These are phyloP conservation scores for Habroteleia sp. DNA, from an alignment of 2,888 invertebrate species.

Conservation along the genomic window DNA sequence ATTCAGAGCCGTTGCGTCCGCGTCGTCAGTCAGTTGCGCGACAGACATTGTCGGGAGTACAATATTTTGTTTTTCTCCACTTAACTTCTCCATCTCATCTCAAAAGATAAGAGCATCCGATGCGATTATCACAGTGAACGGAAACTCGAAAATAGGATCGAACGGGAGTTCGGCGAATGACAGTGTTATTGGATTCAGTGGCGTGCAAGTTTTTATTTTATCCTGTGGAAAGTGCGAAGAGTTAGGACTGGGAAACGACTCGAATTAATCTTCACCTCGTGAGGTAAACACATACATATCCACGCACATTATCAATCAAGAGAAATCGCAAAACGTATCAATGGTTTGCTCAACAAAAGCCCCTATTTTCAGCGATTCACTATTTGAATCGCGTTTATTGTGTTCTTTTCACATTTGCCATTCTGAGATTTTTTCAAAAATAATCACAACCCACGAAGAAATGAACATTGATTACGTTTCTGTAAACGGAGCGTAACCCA, in stretches of 20 bases:
- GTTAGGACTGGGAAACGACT: slow-evolving; percentile 24
- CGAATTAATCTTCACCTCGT: slow-evolving; percentile 45
- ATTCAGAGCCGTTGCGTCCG: slow-evolving; percentile 37
- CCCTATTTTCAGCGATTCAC: too few species aligned
- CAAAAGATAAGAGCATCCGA: slow-evolving; percentile 23
- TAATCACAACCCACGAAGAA: too few species aligned
- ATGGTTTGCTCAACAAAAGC: too few species aligned
- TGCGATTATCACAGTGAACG: slow-evolving; percentile 36
- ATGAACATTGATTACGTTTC: background rate
- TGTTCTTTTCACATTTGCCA: too few species aligned
- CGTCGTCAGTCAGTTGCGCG: slow-evolving; percentile 54
- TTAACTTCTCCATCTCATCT: slow-evolving; percentile 16
- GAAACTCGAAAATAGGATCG: slow-evolving; percentile 24
- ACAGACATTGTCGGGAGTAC: slow-evolving; percentile 48
- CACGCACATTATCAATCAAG: background rate
- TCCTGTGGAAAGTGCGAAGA: slow-evolving; percentile 19
- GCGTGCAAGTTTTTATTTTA: slow-evolving; percentile 57
- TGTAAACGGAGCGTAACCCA: slow-evolving; percentile 34
- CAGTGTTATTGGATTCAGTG: slow-evolving; percentile 51
- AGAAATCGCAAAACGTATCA: too few species aligned
- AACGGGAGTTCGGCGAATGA: slow-evolving; percentile 52
- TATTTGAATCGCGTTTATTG: too few species aligned
- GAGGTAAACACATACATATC: slow-evolving; percentile 43
- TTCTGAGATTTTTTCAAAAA: too few species aligned
- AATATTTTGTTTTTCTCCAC: slow-evolving; percentile 25